These are phyloP conservation scores for Drosophila ohnishii DNA, from an alignment of 1,140 invertebrate genomes.

Conservation along the genomic window DNA sequence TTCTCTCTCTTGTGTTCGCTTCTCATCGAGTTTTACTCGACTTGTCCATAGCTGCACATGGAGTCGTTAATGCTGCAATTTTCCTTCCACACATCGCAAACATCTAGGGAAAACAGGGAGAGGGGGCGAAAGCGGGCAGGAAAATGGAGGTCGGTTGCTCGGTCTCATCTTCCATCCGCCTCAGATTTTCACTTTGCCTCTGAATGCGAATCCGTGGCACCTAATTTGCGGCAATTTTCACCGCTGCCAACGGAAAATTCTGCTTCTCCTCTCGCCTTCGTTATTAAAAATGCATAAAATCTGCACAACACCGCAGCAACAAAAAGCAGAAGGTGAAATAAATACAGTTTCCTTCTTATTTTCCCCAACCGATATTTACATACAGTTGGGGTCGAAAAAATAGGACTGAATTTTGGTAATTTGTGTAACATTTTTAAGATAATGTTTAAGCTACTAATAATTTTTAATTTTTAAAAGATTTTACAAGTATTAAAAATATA, in stretches of 20 bases:
- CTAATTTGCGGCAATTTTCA: constrained; percentile 77
- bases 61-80: constrained; percentile 62
- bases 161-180: constrained; percentile 32
- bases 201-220: constrained; percentile 50
- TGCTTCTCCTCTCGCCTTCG: constrained; percentile 27
- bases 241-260: constrained; percentile 54
- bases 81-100: constrained; percentile 48
- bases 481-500: not conserved
- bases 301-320: constrained; percentile 37
- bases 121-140: constrained; percentile 8
- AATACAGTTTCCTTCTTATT: constrained; percentile 5
- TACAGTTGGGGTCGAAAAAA: not conserved
- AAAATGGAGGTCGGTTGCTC: constrained; percentile 9
- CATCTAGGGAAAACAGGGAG: constrained; percentile 12
- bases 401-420: not conserved
- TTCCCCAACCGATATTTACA: not conserved
- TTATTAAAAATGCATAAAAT: constrained; percentile 76
- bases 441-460: too few relatives aligned
- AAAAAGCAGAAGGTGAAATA: constrained; percentile 27
- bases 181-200: constrained; percentile 9
- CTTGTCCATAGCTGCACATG: constrained; percentile 54
- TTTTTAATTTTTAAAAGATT: not conserved
- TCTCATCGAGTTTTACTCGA: constrained; percentile 29
- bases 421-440: not conserved
- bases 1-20: constrained; percentile 15